These are phyloP conservation scores for Lophius americanus DNA, from an alignment of 2,797 vertebrate genomes.

Conservation along the genomic window DNA sequence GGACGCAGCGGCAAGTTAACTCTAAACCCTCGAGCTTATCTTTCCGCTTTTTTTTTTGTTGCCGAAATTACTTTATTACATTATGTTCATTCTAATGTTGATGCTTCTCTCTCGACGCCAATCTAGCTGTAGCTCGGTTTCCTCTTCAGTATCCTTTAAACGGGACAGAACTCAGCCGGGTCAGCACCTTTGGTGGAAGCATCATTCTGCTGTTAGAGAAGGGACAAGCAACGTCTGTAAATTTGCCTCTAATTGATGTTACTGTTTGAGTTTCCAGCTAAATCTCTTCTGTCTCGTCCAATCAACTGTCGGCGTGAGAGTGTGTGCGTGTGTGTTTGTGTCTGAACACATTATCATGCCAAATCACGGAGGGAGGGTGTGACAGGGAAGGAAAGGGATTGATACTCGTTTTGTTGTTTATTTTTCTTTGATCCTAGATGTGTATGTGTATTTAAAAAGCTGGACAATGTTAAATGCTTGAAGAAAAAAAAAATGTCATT, in stretches of 20 bases:
- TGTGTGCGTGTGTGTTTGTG: conserved; percentile 21
- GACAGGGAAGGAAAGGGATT: conserved; percentile 75
- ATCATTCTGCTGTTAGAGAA: conserved; percentile 57
- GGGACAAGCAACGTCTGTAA: conserved; percentile 67
- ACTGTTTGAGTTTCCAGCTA: conserved; percentile 53
- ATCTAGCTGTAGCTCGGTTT: conserved; percentile 34
- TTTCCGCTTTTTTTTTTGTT: conserved; percentile 17
- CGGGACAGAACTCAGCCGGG: conserved; percentile 30
- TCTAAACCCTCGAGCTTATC: conserved; percentile 42
- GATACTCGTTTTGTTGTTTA: conserved; percentile 28
- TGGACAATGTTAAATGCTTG: conserved; percentile 82
- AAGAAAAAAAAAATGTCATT: conserved; percentile 65
- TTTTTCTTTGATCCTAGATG: conserved; percentile 31
- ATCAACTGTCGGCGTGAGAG: conserved; percentile 44
- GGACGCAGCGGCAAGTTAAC: conserved; percentile 30
- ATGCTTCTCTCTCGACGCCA: conserved; percentile 19
- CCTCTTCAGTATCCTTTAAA: conserved; percentile 36
- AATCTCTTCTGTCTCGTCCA: conserved; percentile 43
- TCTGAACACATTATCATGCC: conserved; percentile 77
- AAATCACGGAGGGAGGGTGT: conserved; percentile 71
- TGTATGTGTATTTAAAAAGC: conserved; percentile 72
- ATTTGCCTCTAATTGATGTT: conserved; percentile 53
- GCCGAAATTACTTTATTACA: conserved; percentile 40
- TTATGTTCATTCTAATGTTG: conserved; percentile 48
- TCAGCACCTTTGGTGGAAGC: conserved; percentile 31